A percentile compares a stretch with the other conserved stretches of the same genome.
Conservation (phyloP, 2,888 invertebrate genomes). For the Brachypalpus laphriformis region DNA sequence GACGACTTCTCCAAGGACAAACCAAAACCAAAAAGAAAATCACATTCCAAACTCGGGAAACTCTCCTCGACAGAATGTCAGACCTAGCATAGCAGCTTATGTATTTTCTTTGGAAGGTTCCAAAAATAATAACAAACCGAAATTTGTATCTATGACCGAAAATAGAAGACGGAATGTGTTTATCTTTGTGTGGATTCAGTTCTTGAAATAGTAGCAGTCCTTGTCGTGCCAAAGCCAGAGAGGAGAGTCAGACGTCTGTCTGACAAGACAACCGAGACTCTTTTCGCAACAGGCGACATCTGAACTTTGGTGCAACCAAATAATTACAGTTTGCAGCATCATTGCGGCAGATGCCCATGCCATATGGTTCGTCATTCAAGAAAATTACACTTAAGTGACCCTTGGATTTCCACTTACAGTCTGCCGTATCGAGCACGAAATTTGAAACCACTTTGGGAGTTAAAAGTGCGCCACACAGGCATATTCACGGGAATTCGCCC, state of each 20-base stretch:
- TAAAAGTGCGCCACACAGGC: conserved; percentile 54
- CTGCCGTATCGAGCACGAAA: conserved; percentile 45
- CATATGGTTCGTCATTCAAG: conserved; percentile 64
- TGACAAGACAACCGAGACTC: conserved; percentile 34
- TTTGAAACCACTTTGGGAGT: conserved; percentile 60
- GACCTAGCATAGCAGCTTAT: conserved; percentile 35
- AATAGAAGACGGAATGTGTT: conserved; percentile 61
- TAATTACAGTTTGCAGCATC: conserved; percentile 66
- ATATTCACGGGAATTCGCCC: conserved; percentile 29
- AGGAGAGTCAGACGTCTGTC: conserved; percentile 33
- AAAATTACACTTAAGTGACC: conserved; percentile 73
- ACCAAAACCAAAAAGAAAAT: conserved; percentile 44
- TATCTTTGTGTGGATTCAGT: conserved; percentile 36
- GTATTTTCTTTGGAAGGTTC: conserved; percentile 64
- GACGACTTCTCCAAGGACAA: conserved; percentile 66
- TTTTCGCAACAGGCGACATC: conserved; percentile 66
- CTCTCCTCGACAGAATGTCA: conserved; percentile 8
- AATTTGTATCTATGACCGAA: conserved; percentile 64
- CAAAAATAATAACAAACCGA: conserved; percentile 70
- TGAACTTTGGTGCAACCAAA: conserved; percentile 67
- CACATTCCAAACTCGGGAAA: conserved; percentile 41
- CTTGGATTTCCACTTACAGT: conserved; percentile 65
- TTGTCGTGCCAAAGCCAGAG: conserved; percentile 26
- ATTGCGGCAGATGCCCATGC: conserved; percentile 63
- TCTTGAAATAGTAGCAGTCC: conserved; percentile 60